Evolutionary conservation across 1,140 invertebrate genomes (phyloP), one percentile per base, ranked within the genome.

Genomic region (Camponotus vicinus): DNA sequence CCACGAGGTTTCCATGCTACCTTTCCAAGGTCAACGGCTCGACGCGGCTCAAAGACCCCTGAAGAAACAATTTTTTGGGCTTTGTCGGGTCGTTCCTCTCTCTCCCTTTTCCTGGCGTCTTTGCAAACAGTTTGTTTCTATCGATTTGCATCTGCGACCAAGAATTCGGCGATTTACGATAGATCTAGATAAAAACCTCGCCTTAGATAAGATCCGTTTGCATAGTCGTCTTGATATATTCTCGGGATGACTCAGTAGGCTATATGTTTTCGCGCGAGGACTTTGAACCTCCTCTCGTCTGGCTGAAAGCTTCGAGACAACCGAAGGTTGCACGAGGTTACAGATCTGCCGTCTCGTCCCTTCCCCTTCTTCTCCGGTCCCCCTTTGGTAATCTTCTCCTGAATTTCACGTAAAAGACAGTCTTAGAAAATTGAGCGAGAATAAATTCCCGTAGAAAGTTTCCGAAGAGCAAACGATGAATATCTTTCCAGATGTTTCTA

Each of bases 281-380:
- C 90, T 94, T 93, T 93, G 93, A 93, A 93, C 92, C 82, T 87
- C 75, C 61, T 82, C 80, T 88, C 75, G 92, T 90, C 89, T 86
- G 89, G 86, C 52, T 69, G 87, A 86, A 86, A 67, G 78, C 86
- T 89, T 91, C 88, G 82, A 78, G 87, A 76, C 82, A 67, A 57
- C 18, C 64, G 89, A 93, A 93, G 91, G 92, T 93, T 92, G 88
- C 55, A 57, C 71, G 76, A 92, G 87, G 87, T 91, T 88, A 92
- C 83, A 85, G 18, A 40, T 70, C 76, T 69, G 76, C 34, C 37
- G 37, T 7, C 34, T 75, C 49, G 49, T 40, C 5, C 34, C 42
- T 52, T 5, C 40, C 61, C 59, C n/a, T 27, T 37, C 37, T 67
- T 11, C 59, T 13, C 11, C 15, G 1, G 0, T 75, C n/a, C 15